phyloP scores from a whole-genome alignment of 2,113 vertebrate species.

The Mastomys natalensis region DNA sequence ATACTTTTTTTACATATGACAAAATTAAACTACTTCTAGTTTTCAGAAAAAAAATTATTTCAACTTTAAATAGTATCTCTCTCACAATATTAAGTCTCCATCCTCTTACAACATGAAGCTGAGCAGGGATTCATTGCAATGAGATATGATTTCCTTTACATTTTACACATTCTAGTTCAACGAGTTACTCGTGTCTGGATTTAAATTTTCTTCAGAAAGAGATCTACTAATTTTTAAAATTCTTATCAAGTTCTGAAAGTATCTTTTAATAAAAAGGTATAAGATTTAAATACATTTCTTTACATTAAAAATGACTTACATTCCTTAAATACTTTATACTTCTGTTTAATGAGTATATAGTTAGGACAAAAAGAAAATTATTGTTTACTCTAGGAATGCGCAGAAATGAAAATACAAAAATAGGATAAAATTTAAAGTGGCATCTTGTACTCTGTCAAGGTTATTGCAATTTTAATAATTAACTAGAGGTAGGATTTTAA shows the following conservation, averaged over 20 bases:
- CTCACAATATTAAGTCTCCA: neutral
- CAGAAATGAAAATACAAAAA: neutral
- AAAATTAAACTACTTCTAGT: constrained; percentile 27
- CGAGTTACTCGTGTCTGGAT: neutral
- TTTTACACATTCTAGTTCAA: neutral
- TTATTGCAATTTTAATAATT: constrained; percentile 71
- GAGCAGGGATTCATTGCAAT: neutral
- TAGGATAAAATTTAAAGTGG: constrained; percentile 36
- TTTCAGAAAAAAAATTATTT: neutral
- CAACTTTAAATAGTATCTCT: constrained; percentile 49
- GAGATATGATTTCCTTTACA: neutral
- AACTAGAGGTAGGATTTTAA: constrained; percentile 24
- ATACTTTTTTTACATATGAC: neutral
- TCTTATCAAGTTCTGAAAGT: constrained; percentile 9
- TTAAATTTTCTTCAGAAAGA: constrained; percentile 15
- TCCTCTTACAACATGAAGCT: neutral
- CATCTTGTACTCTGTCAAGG: neutral
- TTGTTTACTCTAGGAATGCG: neutral
- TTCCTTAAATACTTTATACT: constrained; percentile 39
- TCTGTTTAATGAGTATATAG: constrained; percentile 39
- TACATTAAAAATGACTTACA: constrained; percentile 51
- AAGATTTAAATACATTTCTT: constrained; percentile 62
- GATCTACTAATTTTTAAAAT: neutral
- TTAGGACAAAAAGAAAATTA: neutral
- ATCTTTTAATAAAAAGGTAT: constrained; percentile 54